Conservation (phyloP, 2,888 invertebrate species). For the Pyrgus malvae region DNA sequence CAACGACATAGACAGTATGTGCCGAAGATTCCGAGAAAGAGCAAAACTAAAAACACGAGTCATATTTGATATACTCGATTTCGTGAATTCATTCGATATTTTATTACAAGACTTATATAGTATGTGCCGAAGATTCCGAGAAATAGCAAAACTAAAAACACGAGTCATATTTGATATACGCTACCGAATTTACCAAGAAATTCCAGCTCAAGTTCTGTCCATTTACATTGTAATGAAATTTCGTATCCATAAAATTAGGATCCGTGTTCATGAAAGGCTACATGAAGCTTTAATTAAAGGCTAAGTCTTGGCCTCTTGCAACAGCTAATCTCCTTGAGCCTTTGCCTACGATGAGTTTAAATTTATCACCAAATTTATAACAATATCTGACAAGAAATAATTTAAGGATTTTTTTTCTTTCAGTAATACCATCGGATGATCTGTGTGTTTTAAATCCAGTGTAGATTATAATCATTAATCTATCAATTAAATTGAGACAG, state of each 20-base stretch:
- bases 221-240: constrained; percentile 11
- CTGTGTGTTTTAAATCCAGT: constrained; percentile 57
- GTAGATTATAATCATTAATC: too few relatives aligned
- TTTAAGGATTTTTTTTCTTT: too few relatives aligned
- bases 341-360: constrained; percentile 15
- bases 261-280: constrained; percentile 5
- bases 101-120: not conserved
- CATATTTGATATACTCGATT: not conserved
- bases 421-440: too few relatives aligned
- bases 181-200: not conserved
- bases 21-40: not conserved
- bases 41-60: not conserved
- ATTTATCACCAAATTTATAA: constrained; percentile 27
- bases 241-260: constrained; percentile 13
- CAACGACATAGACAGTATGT: not conserved
- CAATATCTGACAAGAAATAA: constrained; percentile 8
- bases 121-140: not conserved
- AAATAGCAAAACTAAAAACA: not conserved
- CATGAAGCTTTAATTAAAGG: constrained; percentile 14
- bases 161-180: not conserved
- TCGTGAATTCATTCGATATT: not conserved
- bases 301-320: constrained; percentile 3
- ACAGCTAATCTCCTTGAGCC: constrained; percentile 8
- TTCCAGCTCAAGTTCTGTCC: not conserved
- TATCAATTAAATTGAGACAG: too few relatives aligned